Evolutionary conservation across 1,140 invertebrate species (phyloP).

Genomic region (Leptinotarsa undecemlineata): DNA sequence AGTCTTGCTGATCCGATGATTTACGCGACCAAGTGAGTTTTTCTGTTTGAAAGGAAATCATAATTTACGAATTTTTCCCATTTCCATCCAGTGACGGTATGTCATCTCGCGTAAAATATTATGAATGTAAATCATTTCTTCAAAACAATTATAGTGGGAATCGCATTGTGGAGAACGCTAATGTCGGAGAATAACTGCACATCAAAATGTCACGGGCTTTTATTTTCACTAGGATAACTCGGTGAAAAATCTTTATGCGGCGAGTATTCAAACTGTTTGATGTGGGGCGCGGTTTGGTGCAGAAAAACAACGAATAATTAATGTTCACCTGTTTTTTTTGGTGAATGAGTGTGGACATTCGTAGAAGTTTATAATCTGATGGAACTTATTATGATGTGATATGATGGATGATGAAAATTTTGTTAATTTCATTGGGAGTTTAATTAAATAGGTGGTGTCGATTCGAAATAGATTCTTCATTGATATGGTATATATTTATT

Average conservation of each 20-base stretch:
- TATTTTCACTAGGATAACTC: slow-evolving; percentile 20
- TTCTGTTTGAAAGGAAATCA: slow-evolving; percentile 18
- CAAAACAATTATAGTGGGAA: slow-evolving; percentile 34
- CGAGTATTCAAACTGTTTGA: slow-evolving; percentile 4
- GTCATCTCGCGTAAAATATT: slow-evolving; percentile 22
- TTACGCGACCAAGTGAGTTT: slow-evolving; percentile 8
- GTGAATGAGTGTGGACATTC: too few relatives aligned
- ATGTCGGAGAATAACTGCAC: slow-evolving; percentile 23
- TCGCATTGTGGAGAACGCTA: slow-evolving; percentile 25
- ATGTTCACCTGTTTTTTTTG: neutral
- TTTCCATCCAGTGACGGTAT: slow-evolving; percentile 9
- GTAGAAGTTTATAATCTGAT: too few relatives aligned
- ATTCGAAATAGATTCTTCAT: too few relatives aligned
- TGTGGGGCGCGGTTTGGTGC: neutral
- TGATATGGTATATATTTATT: too few relatives aligned
- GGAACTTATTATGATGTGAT: too few relatives aligned
- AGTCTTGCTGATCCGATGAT: slow-evolving; percentile 1
- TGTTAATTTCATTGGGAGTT: too few relatives aligned
- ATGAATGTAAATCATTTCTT: slow-evolving; percentile 35
- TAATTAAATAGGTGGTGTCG: too few relatives aligned
- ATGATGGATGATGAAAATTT: too few relatives aligned
- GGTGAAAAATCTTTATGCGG: slow-evolving; percentile 13
- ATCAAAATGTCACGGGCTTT: slow-evolving; percentile 29
- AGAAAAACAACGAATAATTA: neutral
- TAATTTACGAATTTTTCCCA: slow-evolving; percentile 15